phyloP scores from a whole-genome alignment of 2,797 vertebrate species.

The Nothura maculosa region DNA sequence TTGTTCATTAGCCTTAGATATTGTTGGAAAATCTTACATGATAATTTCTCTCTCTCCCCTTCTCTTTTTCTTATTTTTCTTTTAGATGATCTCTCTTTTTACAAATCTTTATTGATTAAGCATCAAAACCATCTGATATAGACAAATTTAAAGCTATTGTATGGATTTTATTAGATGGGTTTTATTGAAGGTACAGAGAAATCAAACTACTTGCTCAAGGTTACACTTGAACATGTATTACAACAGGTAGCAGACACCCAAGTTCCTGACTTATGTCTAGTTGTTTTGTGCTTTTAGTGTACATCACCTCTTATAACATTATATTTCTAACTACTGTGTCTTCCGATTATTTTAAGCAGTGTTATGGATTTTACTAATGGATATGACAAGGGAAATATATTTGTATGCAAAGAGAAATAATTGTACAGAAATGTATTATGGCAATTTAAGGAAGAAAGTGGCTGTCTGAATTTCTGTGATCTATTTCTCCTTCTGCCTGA shows the following conservation, averaged over 20 bases:
- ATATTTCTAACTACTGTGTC: neutral
- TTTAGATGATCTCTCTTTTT: conserved; percentile 24
- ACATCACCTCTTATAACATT: neutral
- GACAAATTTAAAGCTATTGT: conserved; percentile 59
- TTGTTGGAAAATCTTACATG: neutral
- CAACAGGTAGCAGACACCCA: neutral
- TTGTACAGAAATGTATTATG: neutral
- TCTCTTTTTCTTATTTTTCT: neutral
- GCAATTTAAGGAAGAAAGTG: neutral
- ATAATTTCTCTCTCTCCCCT: neutral
- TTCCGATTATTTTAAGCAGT: neutral
- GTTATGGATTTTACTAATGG: neutral
- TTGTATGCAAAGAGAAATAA: neutral
- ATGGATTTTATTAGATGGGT: conserved; percentile 47
- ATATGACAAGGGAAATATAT: neutral
- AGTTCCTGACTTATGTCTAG: neutral
- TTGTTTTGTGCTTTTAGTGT: neutral
- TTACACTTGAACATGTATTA: neutral
- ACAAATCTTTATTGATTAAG: conserved; percentile 66
- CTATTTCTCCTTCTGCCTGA: neutral
- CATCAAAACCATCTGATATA: conserved; percentile 62
- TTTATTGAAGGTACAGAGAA: conserved; percentile 45
- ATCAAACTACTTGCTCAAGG: conserved; percentile 41
- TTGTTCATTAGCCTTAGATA: neutral
- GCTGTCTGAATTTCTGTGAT: neutral